These are phyloP conservation scores for Norana najaformis DNA, from an alignment of 2,888 invertebrate species.

Conservation along the genomic window DNA sequence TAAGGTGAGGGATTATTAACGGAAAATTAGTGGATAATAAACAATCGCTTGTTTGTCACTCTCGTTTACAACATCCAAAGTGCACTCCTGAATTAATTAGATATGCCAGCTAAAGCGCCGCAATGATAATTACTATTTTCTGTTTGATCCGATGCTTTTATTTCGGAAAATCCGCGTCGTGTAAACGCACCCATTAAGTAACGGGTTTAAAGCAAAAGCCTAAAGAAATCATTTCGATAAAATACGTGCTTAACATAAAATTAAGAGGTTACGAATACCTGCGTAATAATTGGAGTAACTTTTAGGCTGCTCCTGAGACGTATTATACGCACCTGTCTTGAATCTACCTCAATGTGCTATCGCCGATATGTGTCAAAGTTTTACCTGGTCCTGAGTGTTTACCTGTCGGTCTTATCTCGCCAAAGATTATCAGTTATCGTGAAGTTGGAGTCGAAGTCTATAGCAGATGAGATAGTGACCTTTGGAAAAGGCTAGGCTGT, in stretches of 20 bases:
- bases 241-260: not conserved
- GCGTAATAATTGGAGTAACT: not conserved
- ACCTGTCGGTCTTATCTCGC: not conserved
- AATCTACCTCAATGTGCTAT: not conserved
- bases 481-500: conserved; percentile 1
- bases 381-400: not conserved
- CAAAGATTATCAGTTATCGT: not conserved
- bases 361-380: not conserved
- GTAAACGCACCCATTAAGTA: too few species aligned
- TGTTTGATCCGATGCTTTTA: too few species aligned
- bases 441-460: not conserved
- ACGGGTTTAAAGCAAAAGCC: too few species aligned
- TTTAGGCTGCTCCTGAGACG: not conserved
- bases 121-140: too few species aligned
- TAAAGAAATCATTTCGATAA: not conserved
- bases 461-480: not conserved
- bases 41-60: too few species aligned
- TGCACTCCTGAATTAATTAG: too few species aligned
- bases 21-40: too few species aligned
- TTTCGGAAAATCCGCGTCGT: too few species aligned
- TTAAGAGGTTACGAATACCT: not conserved
- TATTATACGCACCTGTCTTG: not conserved
- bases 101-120: too few species aligned
- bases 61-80: too few species aligned
- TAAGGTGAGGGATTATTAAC: too few species aligned